Percentiles rank a stretch among this genome's conserved stretches.
phyloP scores from a whole-genome alignment of 2,797 vertebrate genomes.

The Pitangus sulphuratus region DNA sequence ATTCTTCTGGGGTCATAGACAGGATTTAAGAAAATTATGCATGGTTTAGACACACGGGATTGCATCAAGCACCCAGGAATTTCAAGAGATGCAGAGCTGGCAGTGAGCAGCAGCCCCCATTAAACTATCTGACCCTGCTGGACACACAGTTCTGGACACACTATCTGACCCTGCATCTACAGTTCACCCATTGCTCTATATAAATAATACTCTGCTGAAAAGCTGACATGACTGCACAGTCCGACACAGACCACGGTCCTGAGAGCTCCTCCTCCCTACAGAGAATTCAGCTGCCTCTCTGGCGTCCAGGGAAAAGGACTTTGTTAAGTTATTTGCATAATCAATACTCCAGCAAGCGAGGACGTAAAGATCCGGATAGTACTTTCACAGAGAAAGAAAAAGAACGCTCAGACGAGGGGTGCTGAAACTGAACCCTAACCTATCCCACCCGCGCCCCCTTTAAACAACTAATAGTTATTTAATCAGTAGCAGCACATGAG shows the following conservation, averaged over 20 bases:
- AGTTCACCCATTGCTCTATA: rapidly evolving
- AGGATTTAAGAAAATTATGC: neutral
- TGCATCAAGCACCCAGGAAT: neutral
- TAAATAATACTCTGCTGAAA: neutral
- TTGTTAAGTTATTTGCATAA: neutral
- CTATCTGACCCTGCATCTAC: rapidly evolving
- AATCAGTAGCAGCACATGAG: neutral
- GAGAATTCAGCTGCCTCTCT: neutral
- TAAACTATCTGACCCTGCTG: neutral
- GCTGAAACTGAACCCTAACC: neutral
- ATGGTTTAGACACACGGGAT: rapidly evolving
- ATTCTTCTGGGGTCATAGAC: neutral
- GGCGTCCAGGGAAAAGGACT: neutral
- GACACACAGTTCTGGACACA: rapidly evolving
- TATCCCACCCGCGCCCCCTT: neutral
- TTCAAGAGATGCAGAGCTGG: neutral
- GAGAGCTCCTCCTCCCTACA: neutral
- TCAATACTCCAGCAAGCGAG: rapidly evolving
- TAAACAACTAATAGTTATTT: neutral
- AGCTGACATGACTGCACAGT: rapidly evolving
- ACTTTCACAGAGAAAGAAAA: neutral
- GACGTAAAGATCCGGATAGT: rapidly evolving
- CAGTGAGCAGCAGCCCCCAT: neutral
- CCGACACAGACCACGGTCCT: rapidly evolving
- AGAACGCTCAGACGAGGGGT: rapidly evolving